These are phyloP conservation scores for Staurois parvus DNA, from an alignment of 2,797 vertebrate species.

Conservation along the genomic window DNA sequence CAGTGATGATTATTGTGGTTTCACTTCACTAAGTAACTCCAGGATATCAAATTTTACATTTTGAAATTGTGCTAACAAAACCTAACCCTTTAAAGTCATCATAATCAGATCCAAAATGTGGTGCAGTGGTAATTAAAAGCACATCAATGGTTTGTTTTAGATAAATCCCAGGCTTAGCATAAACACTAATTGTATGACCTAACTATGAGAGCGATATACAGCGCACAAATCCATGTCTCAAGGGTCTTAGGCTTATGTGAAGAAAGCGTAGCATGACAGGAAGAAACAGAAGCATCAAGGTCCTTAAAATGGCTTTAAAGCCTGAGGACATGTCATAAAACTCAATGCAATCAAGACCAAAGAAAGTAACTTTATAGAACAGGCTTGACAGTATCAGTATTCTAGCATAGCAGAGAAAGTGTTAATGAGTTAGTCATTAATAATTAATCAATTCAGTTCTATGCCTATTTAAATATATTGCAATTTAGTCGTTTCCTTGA, in stretches of 20 bases:
- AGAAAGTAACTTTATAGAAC: neutral
- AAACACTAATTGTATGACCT: too few relatives aligned
- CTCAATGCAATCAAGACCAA: neutral
- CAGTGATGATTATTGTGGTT: too few relatives aligned
- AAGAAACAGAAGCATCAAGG: neutral
- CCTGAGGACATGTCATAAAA: neutral
- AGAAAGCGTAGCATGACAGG: neutral
- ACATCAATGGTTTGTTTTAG: too few relatives aligned
- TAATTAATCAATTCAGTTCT: neutral
- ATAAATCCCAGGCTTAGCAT: too few relatives aligned
- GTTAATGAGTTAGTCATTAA: neutral
- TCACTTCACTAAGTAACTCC: too few relatives aligned
- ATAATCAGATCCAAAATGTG: too few relatives aligned
- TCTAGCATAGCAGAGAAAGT: neutral
- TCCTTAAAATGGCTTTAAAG: neutral
- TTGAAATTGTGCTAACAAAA: too few relatives aligned
- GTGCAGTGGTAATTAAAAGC: too few relatives aligned
- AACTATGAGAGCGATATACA: too few relatives aligned
- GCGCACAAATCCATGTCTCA: too few relatives aligned
- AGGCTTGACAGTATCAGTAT: neutral
- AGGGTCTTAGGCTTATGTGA: neutral
- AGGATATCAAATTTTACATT: too few relatives aligned
- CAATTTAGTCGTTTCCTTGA: neutral
- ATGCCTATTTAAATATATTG: neutral
- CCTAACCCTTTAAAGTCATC: too few relatives aligned